Evolutionary conservation across 2,888 invertebrate genomes (phyloP).

Genomic region (Mesorhabditis sp.): DNA sequence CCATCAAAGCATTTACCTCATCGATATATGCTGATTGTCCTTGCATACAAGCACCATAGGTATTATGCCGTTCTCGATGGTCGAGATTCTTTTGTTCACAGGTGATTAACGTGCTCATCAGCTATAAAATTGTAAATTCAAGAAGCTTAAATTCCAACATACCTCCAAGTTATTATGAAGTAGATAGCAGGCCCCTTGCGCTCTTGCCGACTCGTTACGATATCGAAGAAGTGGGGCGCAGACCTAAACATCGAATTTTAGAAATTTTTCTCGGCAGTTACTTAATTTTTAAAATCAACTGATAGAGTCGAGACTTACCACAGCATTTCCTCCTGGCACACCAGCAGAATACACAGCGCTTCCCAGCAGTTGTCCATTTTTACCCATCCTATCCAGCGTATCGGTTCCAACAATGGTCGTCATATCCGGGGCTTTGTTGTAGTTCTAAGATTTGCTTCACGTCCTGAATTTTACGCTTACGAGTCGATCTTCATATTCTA

Average conservation of each 20-base stretch:
- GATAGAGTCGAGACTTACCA: constrained; percentile 36
- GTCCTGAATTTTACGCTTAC: constrained; percentile 9
- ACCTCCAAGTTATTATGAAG: constrained; percentile 32
- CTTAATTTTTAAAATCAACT: background rate
- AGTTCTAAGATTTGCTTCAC: constrained; percentile 33
- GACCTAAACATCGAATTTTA: constrained; percentile 30
- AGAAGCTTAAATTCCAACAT: background rate
- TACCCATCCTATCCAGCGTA: constrained; percentile 45
- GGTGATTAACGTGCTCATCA: constrained; percentile 24
- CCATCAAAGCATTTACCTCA: constrained; percentile 22
- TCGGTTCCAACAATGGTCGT: constrained; percentile 19
- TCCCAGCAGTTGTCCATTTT: constrained; percentile 53
- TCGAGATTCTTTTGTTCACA: constrained; percentile 38
- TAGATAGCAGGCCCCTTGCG: constrained; percentile 54
- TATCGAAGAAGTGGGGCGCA: constrained; percentile 54
- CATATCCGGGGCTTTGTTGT: constrained; percentile 27
- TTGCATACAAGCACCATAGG: constrained; percentile 55
- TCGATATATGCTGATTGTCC: constrained; percentile 54
- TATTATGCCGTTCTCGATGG: constrained; percentile 49
- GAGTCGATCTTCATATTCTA: background rate
- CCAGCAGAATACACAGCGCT: constrained; percentile 47
- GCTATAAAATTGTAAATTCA: constrained; percentile 7
- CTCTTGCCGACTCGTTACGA: constrained; percentile 42
- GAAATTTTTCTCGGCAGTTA: background rate
- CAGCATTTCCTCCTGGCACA: constrained; percentile 37